Evolutionary conservation across 2,797 vertebrate genomes (phyloP), one percentile per base, ranked within the genome.

Genomic region (Microctenopoma stevenorrisi): DNA sequence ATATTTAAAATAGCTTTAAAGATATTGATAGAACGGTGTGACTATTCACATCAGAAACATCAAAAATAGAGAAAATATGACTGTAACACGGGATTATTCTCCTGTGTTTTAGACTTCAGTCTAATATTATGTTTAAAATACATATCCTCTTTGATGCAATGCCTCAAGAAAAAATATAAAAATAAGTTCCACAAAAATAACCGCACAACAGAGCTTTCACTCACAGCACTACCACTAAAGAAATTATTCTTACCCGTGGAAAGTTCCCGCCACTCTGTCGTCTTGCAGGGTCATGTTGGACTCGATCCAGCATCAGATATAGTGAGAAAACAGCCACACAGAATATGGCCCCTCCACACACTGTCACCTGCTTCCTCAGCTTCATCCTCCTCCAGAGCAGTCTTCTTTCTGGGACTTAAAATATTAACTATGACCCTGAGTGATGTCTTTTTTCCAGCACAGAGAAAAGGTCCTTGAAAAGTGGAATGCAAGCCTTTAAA

Each of bases 301-400:
- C 98, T 61, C 97, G 93, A 89, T 99, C 98, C 94, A 99, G 90
- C 98, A 99, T 99, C 86, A 99, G 88, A 93, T 99, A 99, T 52
- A 99, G 96, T 0, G 98, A 98, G 91, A 99, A 99, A 60, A 99
- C 98, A 0, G 98, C 98, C 92, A 99, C 97, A 56, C 98, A 99
- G 93, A 99, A 99, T 91, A 98, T 96, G 80, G 96, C 97, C 64
- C 97, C 98, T 49, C 98, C 97, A 10, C 97, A 99, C 68, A 99
- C 96, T 0, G 97, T 99, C 93, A 99, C 96, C 92, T 98, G 97
- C 93, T 99, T 99, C 90, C 97, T 98, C 88, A 99, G 95, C 94
- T 98, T 99, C 97, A 99, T 99, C 68, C 82, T 94, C 83, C 54
- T 72, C 63, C 65, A 74, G 78, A 75, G 78, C 22, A 2, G 35